phyloP scores from a whole-genome alignment of 2,113 vertebrate genomes.

The Strix uralensis region DNA sequence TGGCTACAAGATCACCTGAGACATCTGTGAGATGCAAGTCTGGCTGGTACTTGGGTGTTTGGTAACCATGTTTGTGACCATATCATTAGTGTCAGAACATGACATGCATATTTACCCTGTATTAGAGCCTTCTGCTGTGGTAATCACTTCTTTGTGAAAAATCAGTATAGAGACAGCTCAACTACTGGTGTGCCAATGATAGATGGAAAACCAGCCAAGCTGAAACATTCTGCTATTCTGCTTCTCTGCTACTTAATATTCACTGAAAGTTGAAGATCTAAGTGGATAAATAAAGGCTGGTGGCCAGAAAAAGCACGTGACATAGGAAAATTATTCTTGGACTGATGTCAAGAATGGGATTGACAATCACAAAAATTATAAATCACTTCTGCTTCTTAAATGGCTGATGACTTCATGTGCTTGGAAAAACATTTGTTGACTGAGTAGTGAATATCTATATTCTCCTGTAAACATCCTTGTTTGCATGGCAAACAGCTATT shows the following conservation, averaged over 20 bases:
- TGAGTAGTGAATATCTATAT: background rate
- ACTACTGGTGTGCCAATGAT: background rate
- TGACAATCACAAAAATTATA: background rate
- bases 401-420: background rate
- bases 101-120: background rate
- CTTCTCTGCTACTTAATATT: background rate
- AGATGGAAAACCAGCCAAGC: background rate
- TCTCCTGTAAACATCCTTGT: background rate
- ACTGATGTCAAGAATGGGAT: background rate
- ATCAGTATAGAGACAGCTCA: background rate
- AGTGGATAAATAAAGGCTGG: background rate
- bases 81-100: background rate
- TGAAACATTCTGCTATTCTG: background rate
- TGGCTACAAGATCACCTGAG: background rate
- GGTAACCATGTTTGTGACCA: background rate
- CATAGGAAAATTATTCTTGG: background rate
- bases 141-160: background rate
- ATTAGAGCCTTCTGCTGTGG: background rate
- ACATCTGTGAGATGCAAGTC: conserved; percentile 3
- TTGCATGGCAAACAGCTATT: background rate
- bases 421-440: background rate
- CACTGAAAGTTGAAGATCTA: background rate
- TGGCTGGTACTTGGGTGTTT: background rate
- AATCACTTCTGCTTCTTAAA: background rate
- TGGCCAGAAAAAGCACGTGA: background rate